phyloP scores from a whole-genome alignment of 2,113 vertebrate species.

The Eonycteris spelaea region DNA sequence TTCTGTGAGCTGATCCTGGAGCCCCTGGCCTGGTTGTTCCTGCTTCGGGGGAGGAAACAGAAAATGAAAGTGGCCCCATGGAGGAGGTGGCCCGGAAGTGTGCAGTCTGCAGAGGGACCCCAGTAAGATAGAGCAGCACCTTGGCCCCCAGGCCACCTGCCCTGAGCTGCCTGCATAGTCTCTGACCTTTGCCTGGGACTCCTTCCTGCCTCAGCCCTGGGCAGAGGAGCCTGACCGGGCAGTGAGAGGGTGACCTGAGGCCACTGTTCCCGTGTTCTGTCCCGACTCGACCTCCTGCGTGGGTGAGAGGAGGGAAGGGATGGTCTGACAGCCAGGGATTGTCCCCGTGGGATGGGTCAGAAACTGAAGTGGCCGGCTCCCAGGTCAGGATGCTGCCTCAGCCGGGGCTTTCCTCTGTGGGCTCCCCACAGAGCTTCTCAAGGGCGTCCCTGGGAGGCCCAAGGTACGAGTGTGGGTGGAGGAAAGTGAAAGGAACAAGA shows the following conservation, averaged over 20 bases:
- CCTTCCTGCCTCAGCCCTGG: not conserved
- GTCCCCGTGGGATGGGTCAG: not conserved
- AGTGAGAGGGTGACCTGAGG: slow-evolving; percentile 13
- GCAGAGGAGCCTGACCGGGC: not conserved
- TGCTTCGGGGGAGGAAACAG: not conserved
- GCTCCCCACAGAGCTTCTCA: not conserved
- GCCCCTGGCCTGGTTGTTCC: not conserved
- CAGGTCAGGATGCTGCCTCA: not conserved
- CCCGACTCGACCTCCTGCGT: slow-evolving; percentile 14
- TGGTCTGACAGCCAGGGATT: not conserved
- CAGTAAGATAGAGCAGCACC: not conserved
- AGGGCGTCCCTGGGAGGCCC: not conserved
- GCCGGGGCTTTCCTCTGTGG: not conserved
- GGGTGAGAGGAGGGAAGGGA: not conserved
- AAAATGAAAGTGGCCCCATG: not conserved
- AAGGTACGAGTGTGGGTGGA: not conserved
- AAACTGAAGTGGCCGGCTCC: not conserved
- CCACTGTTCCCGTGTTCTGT: not conserved
- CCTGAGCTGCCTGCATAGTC: not conserved
- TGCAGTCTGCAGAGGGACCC: not conserved
- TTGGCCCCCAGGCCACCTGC: not conserved
- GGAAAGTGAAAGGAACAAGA: not conserved
- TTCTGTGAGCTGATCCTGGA: not conserved
- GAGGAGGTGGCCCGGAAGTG: not conserved
- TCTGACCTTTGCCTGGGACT: not conserved